Base-by-base conservation (phyloP, 2,888 invertebrate species). In the Macrophya alboannulata region DNA sequence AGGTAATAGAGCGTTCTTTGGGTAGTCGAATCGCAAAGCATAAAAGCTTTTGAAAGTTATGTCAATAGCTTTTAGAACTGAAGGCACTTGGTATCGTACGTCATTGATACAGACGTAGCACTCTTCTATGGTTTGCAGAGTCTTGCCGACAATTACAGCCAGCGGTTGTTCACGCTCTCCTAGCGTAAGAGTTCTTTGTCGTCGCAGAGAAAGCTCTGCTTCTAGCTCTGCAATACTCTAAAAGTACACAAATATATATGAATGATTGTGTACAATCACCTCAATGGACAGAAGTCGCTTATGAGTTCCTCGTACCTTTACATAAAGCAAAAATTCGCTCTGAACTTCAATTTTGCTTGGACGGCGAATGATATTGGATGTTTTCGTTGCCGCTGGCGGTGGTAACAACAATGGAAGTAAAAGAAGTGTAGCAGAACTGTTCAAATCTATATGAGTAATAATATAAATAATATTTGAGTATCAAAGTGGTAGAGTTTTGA, bases 31-130 rank as follows among this genome's bases (percentile, higher is more conserved):
- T 77, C 87, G 87, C 25, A 87, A 40, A 10, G 86, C 86, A 48
- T 84, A 88, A 37, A 86, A 86, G 55, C 86, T 86, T 77, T 87
- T 86, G 43, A 88, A 88, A 45, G 59, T 48, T 10, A 86, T 84
- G 37, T 88, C 86, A 4, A 88, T 85, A 40, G 86, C 55, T 4
- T 6, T 4, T 17, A 74, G 62, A 21, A 77, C 83, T 15, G 85
- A 77, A 25, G 84, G 37, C 10, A 86, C 77, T 3, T 43, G 6
- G 45, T 86, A 86, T 71, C 77, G 31, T 45, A 85, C 31, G n/a
- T 87, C 85, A 76, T 87, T 87, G 5, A 88, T 87, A 40, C 86
- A 87, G 21, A 87, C 59, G 81, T 83, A 17, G 17, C 65, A 79
- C 59, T 40, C 59, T 25, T 59, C 55, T 37, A 59, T 51, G 5